Base-by-base conservation (phyloP, 2,797 vertebrate species). In the Tiaroga cobitis region DNA sequence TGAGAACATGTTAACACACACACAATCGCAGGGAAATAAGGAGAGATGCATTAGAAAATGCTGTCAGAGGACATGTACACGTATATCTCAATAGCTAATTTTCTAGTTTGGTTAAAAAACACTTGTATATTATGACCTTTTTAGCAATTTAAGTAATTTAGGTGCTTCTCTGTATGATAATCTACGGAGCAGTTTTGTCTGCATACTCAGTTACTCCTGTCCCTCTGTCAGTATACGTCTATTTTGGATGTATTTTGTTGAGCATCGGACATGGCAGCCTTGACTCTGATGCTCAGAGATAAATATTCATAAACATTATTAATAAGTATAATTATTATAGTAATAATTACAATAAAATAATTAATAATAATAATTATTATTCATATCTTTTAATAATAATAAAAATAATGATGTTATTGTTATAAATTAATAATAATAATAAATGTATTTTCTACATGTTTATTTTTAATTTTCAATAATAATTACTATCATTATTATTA, bases 1-100 rank as follows among this genome's bases (percentile, higher is more conserved):
- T 74, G n/a, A 82, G 68, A 21, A 7, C 46, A 41, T 81, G 67
- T 63, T 46, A 67, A 67, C 76, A 39, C 37, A 18, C 54, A 63
- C 39, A 18, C 10, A 16, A 19, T 59, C n/a, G 63, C 59, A 32
- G 63, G 0, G 7, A 49, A 68, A 21, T 69, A 70, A 54, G 46
- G 5, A 81, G 32, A 68, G 15, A 51, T 9, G n/a, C 8, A 13
- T 2, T 65, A 59, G 34, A 72, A 37, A 3, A 5, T 10, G 39
- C 13, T 75, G 70, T 82, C 43, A 49, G 18, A 8, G 61, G 41
- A 67, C 7, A 21, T 65, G 61, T 3, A 29, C 26, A 26, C 1
- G 1, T 37, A 49, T 39, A 24, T 77, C 51, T 4, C 34, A 8
- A 76, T 26, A 39, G 24, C 37, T n/a, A 2, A 26, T 78, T 19